Evolutionary conservation across 1,140 invertebrate species (phyloP), one percentile per base, ranked within the genome.

Genomic region (Drosophila nasuta): DNA sequence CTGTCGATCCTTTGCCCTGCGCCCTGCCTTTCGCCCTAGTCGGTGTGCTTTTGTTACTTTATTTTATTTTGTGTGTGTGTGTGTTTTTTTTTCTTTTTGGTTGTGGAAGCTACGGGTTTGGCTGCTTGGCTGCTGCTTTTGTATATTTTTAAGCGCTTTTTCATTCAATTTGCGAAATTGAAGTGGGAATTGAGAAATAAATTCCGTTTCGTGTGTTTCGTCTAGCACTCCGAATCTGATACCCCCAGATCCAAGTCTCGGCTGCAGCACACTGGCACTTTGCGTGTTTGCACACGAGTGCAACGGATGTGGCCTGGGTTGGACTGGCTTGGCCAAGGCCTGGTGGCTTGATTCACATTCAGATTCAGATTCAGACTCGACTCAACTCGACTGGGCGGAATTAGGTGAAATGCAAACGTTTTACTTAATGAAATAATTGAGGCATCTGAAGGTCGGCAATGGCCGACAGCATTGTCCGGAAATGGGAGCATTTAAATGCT

Each of bases 181-280:
- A 91, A 91, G 89, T 91, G 89, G 89, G 89, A 91, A 91, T 91
- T 91, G 89, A 91, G 89, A 91, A 89, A 91, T 91, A 91, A 91
- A 91, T 91, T 88, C 78, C 81, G 77, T 85, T 87, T 70, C 85
- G 85, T 82, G 75, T 85, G 75, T 86, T 78, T 74, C 69, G 54
- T 51, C 69, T 59, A 57, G 48, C 30, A 56, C 70, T 68, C 49
- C 52, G 62, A 56, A 68, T 74, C 63, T 59, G 65, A 65, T 54
- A 38, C 35, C 35, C 66, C 41, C 49, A 60, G 63, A 68, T 66
- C 63, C 62, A 72, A 74, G 51, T 57, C 68, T 45, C 51, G 62
- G 56, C 77, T 64, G 7, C 60, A 20, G 10, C 60, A 13, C 57
- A 4, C 45, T 17, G 28, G 59, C 48, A 49, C 62, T 77, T 77